Evolutionary conservation across 2,797 vertebrate genomes (phyloP), one percentile per base, ranked within the genome.

Genomic region (Cryptoprocta ferox): DNA sequence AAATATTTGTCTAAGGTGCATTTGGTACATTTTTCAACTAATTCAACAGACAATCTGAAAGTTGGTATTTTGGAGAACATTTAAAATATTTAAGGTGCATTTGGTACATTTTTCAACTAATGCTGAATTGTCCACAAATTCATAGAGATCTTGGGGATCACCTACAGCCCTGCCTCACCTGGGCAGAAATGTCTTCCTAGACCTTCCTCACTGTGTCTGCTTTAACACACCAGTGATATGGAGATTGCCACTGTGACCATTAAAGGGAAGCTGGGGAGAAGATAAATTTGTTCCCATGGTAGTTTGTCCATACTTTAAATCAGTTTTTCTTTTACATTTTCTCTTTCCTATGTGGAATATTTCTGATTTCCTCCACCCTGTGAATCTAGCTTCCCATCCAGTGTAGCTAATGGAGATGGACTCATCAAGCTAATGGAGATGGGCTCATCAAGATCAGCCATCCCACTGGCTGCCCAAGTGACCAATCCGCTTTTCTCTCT

Each of bases 51-150:
- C 48, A 37, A 39, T 73, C 13, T 85, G 56, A 81, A 86, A 75
- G 75, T 66, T 90, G 66, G n/a, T 42, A 42, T 96, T 94, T 50
- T 68, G 24, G 32, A 89, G 63, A 56, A 79, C 4, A 85, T 48
- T 85, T 87, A 61, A 86, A 76, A 87, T 88, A 26, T 30, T 85
- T 65, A 91, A 86, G 63, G 39, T 89, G 28, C 19, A 71, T 90
- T 85, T 86, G 10, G 9, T 50, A 81, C 37, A 65, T 83, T 91
- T 91, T 81, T n/a, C 30, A 83, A 21, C 4, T 66, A 79, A 76
- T 94, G 19, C 16, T 79, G 78, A 91, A 39, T 45, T 91, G 65
- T 88, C 28, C 78, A 78, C 83, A 91, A 76, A 93, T 87, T 42
- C 26, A 26, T 35, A 78, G 53, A 26, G 78, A 63, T 82, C n/a